Base-by-base conservation (phyloP, 2,797 vertebrate genomes). In the Helarctos malayanus region DNA sequence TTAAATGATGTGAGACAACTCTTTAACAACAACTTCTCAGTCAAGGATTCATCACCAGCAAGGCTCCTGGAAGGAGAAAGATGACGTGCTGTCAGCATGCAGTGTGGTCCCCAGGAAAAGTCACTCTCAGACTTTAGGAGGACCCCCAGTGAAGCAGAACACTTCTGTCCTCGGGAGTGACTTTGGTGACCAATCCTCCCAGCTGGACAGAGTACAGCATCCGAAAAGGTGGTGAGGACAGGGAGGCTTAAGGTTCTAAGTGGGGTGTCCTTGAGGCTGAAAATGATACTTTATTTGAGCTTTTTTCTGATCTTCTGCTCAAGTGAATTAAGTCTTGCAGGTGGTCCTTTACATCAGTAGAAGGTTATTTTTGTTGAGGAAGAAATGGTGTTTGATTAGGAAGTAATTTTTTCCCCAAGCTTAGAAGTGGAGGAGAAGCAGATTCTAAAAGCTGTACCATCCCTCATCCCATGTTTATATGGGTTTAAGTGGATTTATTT, bases 121-220 rank as follows among this genome's bases (percentile, higher is more conserved):
- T 14, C 14, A 38, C 21, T 19, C 16, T 2, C 32, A 23, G 63
- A 47, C n/a, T 10, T 57, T 16, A 81, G 49, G 54, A 25, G 15
- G 4, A 29, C 18, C 1, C 18, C 18, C 21, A 52, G 7, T 4
- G 6, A 45, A 9, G 0, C 0, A 32, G 29, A 25, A 45, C 21
- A 18, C 38, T 75, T 73, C 59, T 61, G 16, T 45, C 45, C 81
- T 78, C 23, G 25, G 3, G 32, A 76, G 73, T 54, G 0, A 1
- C 13, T 61, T 35, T 63, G 63, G 47, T 16, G 56, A n/a, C n/a
- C 21, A 73, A 2, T 47, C 38, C 59, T 49, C 35, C 29, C 0
- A n/a, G 16, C 2, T 27, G 19, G 14, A 57, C 32, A 78, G 38
- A 89, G 90, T 0, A 14, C 35, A 80, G 10, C 10, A 13, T 41